Conservation (phyloP, 2,113 vertebrate genomes). For the Glaucomys volans region DNA sequence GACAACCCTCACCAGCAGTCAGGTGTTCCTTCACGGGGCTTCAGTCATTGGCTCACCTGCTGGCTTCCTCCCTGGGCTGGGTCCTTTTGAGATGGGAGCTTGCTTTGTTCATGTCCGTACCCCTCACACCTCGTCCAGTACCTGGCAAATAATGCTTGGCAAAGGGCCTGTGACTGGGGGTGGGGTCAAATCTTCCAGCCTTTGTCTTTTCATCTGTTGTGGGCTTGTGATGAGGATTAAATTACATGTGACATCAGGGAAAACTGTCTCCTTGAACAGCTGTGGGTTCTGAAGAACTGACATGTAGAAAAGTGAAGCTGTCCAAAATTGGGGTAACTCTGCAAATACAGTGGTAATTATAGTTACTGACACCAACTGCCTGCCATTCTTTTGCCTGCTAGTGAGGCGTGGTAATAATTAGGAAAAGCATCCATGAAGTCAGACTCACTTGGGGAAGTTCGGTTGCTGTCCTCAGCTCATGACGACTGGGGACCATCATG, state of each 20-base stretch:
- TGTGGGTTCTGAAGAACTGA: conserved; percentile 30
- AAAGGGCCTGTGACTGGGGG: not conserved
- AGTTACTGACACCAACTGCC: not conserved
- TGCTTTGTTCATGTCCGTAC: not conserved
- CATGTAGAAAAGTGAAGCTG: not conserved
- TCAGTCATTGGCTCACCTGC: not conserved
- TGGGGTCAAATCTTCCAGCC: not conserved
- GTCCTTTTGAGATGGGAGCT: not conserved
- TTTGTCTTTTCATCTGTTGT: not conserved
- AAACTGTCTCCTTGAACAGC: not conserved
- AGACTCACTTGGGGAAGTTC: not conserved
- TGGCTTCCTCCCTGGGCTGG: not conserved
- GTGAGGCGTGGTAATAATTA: not conserved
- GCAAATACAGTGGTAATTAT: not conserved
- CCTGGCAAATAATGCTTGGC: not conserved
- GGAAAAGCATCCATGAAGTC: not conserved
- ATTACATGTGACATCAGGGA: not conserved
- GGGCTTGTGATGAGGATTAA: not conserved
- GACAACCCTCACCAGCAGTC: not conserved
- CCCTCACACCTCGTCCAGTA: not conserved
- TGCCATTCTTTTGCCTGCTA: not conserved
- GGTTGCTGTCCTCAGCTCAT: not conserved
- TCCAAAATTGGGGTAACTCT: not conserved
- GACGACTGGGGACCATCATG: not conserved
- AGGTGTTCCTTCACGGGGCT: not conserved